These are phyloP conservation scores for Drosophila kohkoa DNA, from an alignment of 1,140 invertebrate genomes.

Conservation along the genomic window DNA sequence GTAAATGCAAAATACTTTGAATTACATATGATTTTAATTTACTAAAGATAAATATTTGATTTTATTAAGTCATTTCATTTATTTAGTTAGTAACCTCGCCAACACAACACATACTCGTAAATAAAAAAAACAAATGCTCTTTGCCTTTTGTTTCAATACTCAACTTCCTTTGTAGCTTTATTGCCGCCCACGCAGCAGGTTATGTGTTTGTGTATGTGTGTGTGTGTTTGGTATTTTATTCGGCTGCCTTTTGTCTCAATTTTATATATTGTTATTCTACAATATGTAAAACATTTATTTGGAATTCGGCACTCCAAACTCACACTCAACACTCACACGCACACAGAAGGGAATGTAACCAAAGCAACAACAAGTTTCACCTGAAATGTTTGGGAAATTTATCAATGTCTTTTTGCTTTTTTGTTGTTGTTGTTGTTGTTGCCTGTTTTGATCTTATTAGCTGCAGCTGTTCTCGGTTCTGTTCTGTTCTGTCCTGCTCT, in stretches of 20 bases:
- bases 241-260: constrained; percentile 35
- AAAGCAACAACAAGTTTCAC: constrained; percentile 9
- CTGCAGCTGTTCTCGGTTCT: not conserved
- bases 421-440: not conserved
- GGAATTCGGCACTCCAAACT: constrained; percentile 45
- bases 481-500: not conserved
- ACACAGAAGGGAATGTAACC: not conserved
- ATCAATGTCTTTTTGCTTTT: constrained; percentile 40
- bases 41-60: not conserved
- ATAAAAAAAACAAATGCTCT: not conserved
- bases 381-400: constrained; percentile 17
- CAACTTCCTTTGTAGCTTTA: not conserved
- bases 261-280: constrained; percentile 71
- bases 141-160: not conserved
- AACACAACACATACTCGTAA: not conserved
- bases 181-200: not conserved
- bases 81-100: not conserved
- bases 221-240: not conserved
- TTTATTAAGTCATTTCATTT: not conserved
- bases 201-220: not conserved
- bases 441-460: constrained; percentile 21
- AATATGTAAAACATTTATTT: constrained; percentile 74
- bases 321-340: not conserved
- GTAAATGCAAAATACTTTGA: no score
- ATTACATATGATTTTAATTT: no score